These are phyloP conservation scores for Macaca nemestrina DNA, from an alignment of 2,113 vertebrate species.

Conservation along the genomic window DNA sequence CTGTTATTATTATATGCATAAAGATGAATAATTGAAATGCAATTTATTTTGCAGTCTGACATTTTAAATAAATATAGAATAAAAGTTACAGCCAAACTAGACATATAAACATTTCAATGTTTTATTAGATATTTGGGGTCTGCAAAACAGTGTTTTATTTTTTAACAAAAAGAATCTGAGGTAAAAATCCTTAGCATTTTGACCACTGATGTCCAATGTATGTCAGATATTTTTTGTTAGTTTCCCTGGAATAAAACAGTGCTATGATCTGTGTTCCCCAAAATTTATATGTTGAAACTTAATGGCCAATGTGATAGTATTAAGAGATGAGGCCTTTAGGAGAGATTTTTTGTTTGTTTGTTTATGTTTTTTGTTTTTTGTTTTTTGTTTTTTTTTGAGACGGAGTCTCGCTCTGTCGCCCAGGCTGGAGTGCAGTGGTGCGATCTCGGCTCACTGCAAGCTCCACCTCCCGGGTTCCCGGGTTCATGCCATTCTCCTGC, in stretches of 20 bases:
- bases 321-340: not conserved
- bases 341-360: not conserved
- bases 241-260: not conserved
- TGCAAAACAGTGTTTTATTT: not conserved
- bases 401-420: rapidly evolving
- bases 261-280: not conserved
- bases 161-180: not conserved
- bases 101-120: not conserved
- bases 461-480: too few species aligned
- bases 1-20: not conserved
- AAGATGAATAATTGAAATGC: not conserved
- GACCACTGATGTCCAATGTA: not conserved
- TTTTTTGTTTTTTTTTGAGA: too few species aligned
- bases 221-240: not conserved
- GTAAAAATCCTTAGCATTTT: not conserved
- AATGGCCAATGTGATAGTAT: not conserved
- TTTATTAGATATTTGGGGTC: not conserved
- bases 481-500: too few species aligned
- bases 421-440: too few species aligned
- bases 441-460: too few species aligned
- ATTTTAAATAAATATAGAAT: not conserved
- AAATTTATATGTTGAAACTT: not conserved
- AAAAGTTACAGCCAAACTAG: not conserved
- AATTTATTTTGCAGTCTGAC: not conserved
- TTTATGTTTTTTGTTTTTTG: too few species aligned